Evolutionary conservation across 2,797 vertebrate genomes (phyloP), one percentile per base, ranked within the genome.

Genomic region (Sebastes umbrosus): DNA sequence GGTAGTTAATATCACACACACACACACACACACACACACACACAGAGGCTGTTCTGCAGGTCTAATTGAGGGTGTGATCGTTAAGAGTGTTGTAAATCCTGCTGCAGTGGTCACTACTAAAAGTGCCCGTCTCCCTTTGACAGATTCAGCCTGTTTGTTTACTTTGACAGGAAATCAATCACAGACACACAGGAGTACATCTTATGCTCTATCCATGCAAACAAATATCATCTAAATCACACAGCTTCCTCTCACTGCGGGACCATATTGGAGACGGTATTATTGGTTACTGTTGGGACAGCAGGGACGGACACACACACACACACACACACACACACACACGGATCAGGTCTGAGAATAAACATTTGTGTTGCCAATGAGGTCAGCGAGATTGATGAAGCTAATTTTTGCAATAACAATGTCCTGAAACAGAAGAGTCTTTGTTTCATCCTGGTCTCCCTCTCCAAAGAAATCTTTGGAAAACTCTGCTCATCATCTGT

Each of bases 141-240:
- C 94, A 89, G 91, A 95, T 95, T 95, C 69, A 74, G 93, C 89
- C 86, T 88, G 89, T 94, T 93, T 92, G 91, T 95, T 94, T 80
- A 90, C 80, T 89, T 90, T 86, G 95, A 94, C 84, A 93, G 92
- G 84, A 93, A 96, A 97, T 97, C 96, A 95, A 96, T 97, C 39
- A 43, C 57, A 71, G 65, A 79, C 58, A 46, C 50, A 31, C 73
- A 67, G 9, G 16, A 57, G 22, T 46, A 82, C 60, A 80, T 58
- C 36, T 75, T 63, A 27, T 75, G 34, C 57, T 83, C 46, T 70
- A 25, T 82, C 46, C 64, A 77, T 64, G 71, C 73, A 79, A 83
- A 86, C 73, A 88, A 83, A 87, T 70, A 74, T 80, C 27, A 66
- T 84, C 58, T 83, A 82, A 84, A 88, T 86, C 77, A 79, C 54